Percentiles rank a stretch among this genome's conserved stretches.
These are phyloP conservation scores for Ciconia nigra DNA, from an alignment of 2,797 vertebrate species.

Conservation along the genomic window DNA sequence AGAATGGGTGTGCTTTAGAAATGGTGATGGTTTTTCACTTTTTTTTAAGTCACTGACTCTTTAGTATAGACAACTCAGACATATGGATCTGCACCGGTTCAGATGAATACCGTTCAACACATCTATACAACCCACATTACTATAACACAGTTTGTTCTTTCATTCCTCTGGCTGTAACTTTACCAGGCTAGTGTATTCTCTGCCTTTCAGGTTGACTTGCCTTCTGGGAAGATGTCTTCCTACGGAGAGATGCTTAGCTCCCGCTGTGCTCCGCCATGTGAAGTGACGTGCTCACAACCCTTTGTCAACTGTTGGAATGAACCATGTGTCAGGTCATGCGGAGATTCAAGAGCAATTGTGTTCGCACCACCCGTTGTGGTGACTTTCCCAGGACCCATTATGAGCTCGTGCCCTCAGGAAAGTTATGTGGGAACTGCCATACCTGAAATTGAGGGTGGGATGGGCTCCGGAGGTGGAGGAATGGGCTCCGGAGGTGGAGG, in stretches of 20 bases:
- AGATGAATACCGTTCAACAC: too few species aligned
- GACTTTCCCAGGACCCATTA: conserved; percentile 38
- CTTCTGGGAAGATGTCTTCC: conserved; percentile 16
- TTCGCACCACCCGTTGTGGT: not conserved
- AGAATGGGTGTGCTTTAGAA: not conserved
- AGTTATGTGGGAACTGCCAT: not conserved
- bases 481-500: not conserved
- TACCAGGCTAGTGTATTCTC: not conserved
- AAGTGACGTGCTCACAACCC: not conserved
- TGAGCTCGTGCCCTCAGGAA: conserved; percentile 24
- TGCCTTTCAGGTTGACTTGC: not conserved
- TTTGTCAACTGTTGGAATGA: not conserved
- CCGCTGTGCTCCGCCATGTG: not conserved
- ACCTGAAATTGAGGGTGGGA: not conserved
- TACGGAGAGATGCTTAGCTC: conserved; percentile 6
- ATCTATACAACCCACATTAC: not conserved
- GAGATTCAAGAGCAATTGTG: conserved; percentile 7
- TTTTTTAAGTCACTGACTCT: not conserved
- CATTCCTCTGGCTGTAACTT: not conserved
- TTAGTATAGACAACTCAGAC: accelerated
- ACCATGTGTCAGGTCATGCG: not conserved
- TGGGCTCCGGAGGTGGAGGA: not conserved
- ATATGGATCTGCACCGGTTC: accelerated
- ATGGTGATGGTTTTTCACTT: accelerated
- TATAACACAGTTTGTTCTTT: not conserved